Conservation (phyloP, 1,140 invertebrate species). For the Latrodectus geometricus region DNA sequence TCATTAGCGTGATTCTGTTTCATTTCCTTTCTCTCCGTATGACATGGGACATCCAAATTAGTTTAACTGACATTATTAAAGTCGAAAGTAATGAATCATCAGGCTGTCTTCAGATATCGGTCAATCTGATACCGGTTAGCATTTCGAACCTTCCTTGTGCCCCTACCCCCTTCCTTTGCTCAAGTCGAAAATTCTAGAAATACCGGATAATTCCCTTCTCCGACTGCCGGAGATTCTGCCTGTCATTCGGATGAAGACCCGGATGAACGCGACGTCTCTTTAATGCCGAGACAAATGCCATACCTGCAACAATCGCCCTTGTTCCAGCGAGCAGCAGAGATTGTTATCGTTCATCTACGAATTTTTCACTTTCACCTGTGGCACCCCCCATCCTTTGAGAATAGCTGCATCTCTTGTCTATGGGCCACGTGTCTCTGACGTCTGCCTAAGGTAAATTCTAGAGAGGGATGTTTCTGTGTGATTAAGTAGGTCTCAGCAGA, state of each 20-base stretch:
- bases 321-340: slow-evolving; percentile 7
- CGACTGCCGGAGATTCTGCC: not conserved
- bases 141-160: not conserved
- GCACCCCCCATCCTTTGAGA: not conserved
- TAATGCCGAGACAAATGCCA: slow-evolving; percentile 31
- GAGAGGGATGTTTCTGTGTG: too few species aligned
- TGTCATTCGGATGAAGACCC: slow-evolving; percentile 9
- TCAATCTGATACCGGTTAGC: not conserved
- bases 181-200: not conserved
- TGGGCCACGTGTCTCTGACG: not conserved
- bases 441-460: too few species aligned
- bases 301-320: slow-evolving; percentile 18
- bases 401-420: not conserved
- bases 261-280: not conserved
- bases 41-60: not conserved
- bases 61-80: not conserved
- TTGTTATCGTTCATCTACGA: slow-evolving; percentile 13
- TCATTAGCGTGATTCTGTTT: too few species aligned
- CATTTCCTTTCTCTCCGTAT: too few species aligned
- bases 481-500: too few species aligned
- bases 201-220: not conserved
- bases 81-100: not conserved
- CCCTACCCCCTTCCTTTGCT: not conserved
- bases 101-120: not conserved
- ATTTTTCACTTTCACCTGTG: slow-evolving; percentile 28